phyloP scores from a whole-genome alignment of 2,797 vertebrate genomes.

The Myotis daubentonii region DNA sequence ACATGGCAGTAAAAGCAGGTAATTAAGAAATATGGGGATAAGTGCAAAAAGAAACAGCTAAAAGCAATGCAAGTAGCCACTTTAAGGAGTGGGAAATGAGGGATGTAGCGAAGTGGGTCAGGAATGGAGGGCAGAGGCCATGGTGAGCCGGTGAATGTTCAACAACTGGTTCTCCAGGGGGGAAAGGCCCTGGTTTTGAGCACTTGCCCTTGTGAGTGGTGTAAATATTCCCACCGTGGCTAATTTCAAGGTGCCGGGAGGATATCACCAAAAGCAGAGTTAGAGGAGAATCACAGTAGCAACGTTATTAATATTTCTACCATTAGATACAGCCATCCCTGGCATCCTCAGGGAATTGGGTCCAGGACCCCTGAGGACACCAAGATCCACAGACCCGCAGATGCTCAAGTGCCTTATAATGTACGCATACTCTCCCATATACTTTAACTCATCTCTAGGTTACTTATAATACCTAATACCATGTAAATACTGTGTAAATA shows the following conservation, averaged over 20 bases:
- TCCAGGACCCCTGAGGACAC: too few species aligned
- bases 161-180: not conserved
- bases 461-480: not conserved
- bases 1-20: not conserved
- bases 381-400: not conserved
- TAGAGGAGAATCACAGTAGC: not conserved
- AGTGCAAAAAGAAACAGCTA: not conserved
- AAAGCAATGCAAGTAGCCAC: not conserved
- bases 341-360: not conserved
- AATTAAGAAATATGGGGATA: not conserved
- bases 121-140: not conserved
- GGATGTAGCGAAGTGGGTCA: fast-evolving
- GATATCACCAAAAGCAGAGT: not conserved
- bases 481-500: not conserved
- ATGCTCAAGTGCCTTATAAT: not conserved
- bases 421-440: not conserved
- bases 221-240: not conserved
- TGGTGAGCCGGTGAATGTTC: not conserved
- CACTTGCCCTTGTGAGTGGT: not conserved
- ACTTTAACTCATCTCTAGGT: not conserved
- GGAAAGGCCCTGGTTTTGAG: not conserved
- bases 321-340: not conserved
- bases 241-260: not conserved
- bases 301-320: not conserved
- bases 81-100: not conserved